Conservation (phyloP, 1,140 invertebrate species). For the Drosophila grimshawi region DNA sequence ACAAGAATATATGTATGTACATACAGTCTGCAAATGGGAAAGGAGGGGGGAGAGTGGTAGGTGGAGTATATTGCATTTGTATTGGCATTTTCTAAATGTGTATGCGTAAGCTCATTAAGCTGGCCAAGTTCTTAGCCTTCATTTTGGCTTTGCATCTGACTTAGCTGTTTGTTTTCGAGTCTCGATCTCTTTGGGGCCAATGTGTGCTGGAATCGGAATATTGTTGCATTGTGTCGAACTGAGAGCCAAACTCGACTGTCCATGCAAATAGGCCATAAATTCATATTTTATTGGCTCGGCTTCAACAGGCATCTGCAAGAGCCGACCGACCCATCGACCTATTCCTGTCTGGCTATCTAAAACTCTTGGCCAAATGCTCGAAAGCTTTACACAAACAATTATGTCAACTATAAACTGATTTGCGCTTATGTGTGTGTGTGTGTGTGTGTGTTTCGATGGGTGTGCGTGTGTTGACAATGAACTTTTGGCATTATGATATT, state of each 20-base stretch:
- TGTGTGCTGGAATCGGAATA: constrained; percentile 6
- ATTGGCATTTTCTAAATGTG: constrained; percentile 13
- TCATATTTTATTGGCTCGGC: constrained; percentile 78
- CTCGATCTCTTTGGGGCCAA: constrained; percentile 29
- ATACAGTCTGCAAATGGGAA: neutral
- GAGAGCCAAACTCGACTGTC: constrained; percentile 36
- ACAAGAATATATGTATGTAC: neutral
- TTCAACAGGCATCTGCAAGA: constrained; percentile 31
- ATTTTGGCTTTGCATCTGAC: constrained; percentile 50
- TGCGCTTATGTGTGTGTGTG: neutral
- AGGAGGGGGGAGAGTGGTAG: too few species aligned
- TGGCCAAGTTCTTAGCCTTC: constrained; percentile 56
- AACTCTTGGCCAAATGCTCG: constrained; percentile 53
- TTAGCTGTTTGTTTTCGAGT: constrained; percentile 33
- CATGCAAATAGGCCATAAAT: constrained; percentile 79
- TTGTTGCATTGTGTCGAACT: constrained; percentile 49
- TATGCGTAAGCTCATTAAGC: constrained; percentile 69
- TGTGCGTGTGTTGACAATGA: constrained; percentile 55
- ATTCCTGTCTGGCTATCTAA: neutral
- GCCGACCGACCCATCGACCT: constrained; percentile 12
- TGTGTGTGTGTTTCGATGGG: neutral
- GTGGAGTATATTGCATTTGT: neutral
- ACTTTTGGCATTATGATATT: constrained; percentile 70
- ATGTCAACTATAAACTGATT: constrained; percentile 45
- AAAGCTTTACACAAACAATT: constrained; percentile 61